Base-by-base conservation (phyloP, 2,113 vertebrate species). In the Microcebus lehilahytsara region DNA sequence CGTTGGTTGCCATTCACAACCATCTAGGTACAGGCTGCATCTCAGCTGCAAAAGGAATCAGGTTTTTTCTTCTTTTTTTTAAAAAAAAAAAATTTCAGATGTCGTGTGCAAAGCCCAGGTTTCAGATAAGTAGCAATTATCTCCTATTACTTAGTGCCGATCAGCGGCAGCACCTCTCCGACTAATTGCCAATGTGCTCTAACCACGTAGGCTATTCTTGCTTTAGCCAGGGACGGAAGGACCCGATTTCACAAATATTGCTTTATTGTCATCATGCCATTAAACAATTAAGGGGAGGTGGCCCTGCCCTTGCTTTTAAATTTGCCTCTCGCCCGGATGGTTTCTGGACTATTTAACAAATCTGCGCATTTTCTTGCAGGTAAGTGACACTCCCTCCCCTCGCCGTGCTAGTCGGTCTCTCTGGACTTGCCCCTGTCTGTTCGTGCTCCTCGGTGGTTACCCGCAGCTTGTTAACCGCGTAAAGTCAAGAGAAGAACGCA, bases 401-500 rank as follows among this genome's bases (percentile, higher is more conserved):
- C 42, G 8, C 42, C 42, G 87, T 98, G 94, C 78, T 97, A 96
- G 97, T 95, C 79, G 95, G 85, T 98, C 96, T 98, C 97, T 98
- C 97, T 97, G 98, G 98, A 98, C 93, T 97, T 97, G 97, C 98
- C 97, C 97, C 96, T 97, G 98, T 98, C 96, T 85, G 98, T 96
- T 95, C 96, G 96, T 96, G 95, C 97, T 92, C 97, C 98, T 98
- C 97, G 98, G 97, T 98, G 97, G 97, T 98, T 98, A 97, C 96
- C 98, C 98, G 98, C 98, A 97, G 98, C 98, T 98, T 98, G 98
- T 98, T 98, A 98, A 98, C 97, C 97, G 92, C 98, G 98, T 98
- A 98, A 90, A 98, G 98, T 97, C 98, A 98, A 98, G 98, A 98
- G 98, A 98, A 97, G 98, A 98, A 97, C 93, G 96, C 95, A 98